These are phyloP conservation scores for Willowsia nigromaculata DNA, from an alignment of 2,888 invertebrate species.

Conservation along the genomic window DNA sequence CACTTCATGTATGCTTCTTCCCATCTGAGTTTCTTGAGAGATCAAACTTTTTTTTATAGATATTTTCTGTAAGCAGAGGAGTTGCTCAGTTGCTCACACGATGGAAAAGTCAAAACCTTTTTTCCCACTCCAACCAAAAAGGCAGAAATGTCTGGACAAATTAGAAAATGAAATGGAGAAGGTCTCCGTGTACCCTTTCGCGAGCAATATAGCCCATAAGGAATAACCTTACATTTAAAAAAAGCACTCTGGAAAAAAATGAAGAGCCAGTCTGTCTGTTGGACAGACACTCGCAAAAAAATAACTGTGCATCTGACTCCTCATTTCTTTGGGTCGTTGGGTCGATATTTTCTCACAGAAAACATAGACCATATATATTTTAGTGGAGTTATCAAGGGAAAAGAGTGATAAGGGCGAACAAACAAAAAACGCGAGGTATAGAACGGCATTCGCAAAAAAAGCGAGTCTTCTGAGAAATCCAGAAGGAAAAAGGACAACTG, in stretches of 20 bases:
- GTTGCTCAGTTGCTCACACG: not conserved
- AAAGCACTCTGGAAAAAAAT: not conserved
- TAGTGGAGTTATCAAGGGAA: not conserved
- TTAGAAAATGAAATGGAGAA: not conserved
- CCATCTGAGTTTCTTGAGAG: no score
- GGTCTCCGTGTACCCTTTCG: not conserved
- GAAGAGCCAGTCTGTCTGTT: slow-evolving; percentile 13
- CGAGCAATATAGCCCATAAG: no score
- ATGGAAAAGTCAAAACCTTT: slow-evolving; percentile 33
- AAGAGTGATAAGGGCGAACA: slow-evolving; percentile 1
- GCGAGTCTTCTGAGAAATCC: not conserved
- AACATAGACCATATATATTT: not conserved
- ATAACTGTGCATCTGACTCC: not conserved
- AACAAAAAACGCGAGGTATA: not conserved
- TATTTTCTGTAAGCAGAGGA: no score
- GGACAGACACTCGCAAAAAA: not conserved
- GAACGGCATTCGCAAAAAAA: not conserved
- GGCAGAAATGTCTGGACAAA: not conserved
- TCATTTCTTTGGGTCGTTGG: not conserved
- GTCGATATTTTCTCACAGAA: slow-evolving; percentile 13
- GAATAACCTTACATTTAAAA: no score
- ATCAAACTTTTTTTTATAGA: no score
- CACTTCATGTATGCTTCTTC: no score
- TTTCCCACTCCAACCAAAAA: not conserved
- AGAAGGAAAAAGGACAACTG: not conserved